These are phyloP conservation scores for Lepidurus packardi DNA, from an alignment of 1,140 invertebrate species.

Conservation along the genomic window DNA sequence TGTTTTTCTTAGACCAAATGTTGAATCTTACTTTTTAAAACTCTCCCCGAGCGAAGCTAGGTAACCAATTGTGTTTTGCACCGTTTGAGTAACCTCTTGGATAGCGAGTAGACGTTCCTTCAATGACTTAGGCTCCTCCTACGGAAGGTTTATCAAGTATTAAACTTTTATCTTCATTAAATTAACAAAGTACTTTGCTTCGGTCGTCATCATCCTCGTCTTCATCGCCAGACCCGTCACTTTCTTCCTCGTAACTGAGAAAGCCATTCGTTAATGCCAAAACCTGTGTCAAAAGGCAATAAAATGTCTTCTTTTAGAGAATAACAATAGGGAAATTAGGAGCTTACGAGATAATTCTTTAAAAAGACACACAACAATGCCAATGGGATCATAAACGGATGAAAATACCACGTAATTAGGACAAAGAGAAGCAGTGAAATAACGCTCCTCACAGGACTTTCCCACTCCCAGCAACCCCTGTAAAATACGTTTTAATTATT, in stretches of 20 bases:
- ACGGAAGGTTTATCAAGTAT: slow-evolving; percentile 22
- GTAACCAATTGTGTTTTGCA: slow-evolving; percentile 89
- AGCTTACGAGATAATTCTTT: slow-evolving; percentile 61
- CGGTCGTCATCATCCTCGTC: slow-evolving; percentile 75
- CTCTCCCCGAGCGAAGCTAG: slow-evolving; percentile 86
- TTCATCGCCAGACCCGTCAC: slow-evolving; percentile 41
- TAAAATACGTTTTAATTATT: slow-evolving; percentile 39
- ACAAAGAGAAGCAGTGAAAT: slow-evolving; percentile 80
- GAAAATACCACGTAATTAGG: slow-evolving; percentile 71
- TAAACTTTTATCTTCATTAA: slow-evolving; percentile 24
- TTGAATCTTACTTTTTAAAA: slow-evolving; percentile 75
- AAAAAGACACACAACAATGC: slow-evolving; percentile 68
- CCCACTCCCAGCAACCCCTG: slow-evolving; percentile 96
- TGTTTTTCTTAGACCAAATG: slow-evolving; percentile 24
- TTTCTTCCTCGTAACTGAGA: slow-evolving; percentile 47
- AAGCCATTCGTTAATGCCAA: slow-evolving; percentile 40
- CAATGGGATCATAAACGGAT: slow-evolving; percentile 81
- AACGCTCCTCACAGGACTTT: slow-evolving; percentile 79
- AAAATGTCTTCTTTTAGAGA: slow-evolving; percentile 25
- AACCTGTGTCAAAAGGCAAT: slow-evolving; percentile 39
- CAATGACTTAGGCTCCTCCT: slow-evolving; percentile 93
- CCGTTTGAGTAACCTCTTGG: slow-evolving; percentile 88
- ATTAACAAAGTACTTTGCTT: slow-evolving; percentile 53
- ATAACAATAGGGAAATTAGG: slow-evolving; percentile 17
- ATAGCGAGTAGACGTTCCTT: slow-evolving; percentile 89